Evolutionary conservation across 2,797 vertebrate species (phyloP), one percentile per base, ranked within the genome.

Genomic region (Muscicapa comitata): DNA sequence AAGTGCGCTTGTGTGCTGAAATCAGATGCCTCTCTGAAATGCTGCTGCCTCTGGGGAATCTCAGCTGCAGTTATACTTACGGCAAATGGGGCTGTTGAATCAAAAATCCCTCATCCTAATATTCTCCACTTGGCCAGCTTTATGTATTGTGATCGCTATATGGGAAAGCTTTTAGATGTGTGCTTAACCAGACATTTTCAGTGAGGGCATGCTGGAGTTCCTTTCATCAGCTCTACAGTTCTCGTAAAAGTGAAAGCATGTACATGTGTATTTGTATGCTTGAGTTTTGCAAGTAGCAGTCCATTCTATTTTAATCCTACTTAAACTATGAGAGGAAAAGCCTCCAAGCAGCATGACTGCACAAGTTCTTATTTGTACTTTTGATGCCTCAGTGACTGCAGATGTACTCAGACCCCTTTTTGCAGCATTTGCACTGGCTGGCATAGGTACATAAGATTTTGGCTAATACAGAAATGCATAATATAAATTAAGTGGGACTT

Each of bases 231-330:
- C 21, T 82, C 24, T 71, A 24, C 14, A 18, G 55, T 31, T 83
- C 75, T 71, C 72, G 29, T 33, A 48, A 37, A 85, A 85, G 42
- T 21, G 17, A 40, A 91, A 90, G 28, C 15, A 14, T 15, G 28
- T 48, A 71, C 50, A 13, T 57, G 11, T 13, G 10, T 58, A 25
- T 47, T 73, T 67, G 48, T 48, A 13, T 40, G 71, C 42, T 58
- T 68, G 55, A 91, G 62, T 45, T 81, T 81, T 68, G 55, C 88
- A 47, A 81, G 53, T n/a, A 84, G 31, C 14, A 58, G 26, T 61
- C 37, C 24, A 14, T 77, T 88, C 28, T 73, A 54, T 80, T 80
- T 93, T 88, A 95, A 87, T 90, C 66, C 62, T 94, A 5, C 62
- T 83, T 86, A 74, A 93, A 67, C 0, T 59, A n/a, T 38, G 25